Evolutionary conservation across 2,888 invertebrate species (phyloP).

Genomic region (Orthonychiurus folsomi): DNA sequence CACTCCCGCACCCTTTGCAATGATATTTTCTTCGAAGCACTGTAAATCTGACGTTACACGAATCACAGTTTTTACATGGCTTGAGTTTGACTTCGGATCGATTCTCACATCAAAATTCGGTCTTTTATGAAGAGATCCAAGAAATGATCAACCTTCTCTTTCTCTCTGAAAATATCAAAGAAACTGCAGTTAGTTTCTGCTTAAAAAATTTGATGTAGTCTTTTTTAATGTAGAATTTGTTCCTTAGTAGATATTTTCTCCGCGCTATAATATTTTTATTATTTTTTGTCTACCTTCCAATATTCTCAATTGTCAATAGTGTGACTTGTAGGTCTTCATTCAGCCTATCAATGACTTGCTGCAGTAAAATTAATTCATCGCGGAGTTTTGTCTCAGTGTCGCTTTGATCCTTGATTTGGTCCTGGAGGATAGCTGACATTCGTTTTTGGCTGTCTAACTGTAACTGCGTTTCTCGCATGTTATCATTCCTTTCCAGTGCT

Average conservation of each 20-base stretch:
- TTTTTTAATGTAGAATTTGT: too few species aligned
- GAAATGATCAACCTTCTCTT: conserved; percentile 22
- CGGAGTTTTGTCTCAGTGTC: conserved; percentile 26
- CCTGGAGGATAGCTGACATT: conserved; percentile 18
- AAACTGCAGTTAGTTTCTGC: background rate
- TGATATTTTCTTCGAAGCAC: conserved; percentile 25
- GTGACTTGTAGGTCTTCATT: conserved; percentile 13
- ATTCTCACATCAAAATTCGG: conserved; percentile 3
- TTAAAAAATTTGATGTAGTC: conserved; percentile 1
- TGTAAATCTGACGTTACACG: conserved; percentile 28
- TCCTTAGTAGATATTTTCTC: background rate
- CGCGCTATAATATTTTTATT: background rate
- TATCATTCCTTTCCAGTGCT: conserved; percentile 25
- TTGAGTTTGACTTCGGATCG: conserved; percentile 11
- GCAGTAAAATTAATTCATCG: conserved; percentile 26
- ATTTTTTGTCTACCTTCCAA: conserved; percentile 6
- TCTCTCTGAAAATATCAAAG: conserved; percentile 24
- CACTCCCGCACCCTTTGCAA: conserved; percentile 31
- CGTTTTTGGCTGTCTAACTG: conserved; percentile 23
- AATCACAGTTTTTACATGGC: conserved; percentile 22
- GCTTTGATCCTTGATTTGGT: conserved; percentile 24
- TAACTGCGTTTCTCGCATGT: conserved; percentile 24
- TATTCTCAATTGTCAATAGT: background rate
- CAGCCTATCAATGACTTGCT: conserved; percentile 27
- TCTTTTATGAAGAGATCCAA: conserved; percentile 25